phyloP scores from a whole-genome alignment of 2,113 vertebrate species.

The Lathamus discolor region DNA sequence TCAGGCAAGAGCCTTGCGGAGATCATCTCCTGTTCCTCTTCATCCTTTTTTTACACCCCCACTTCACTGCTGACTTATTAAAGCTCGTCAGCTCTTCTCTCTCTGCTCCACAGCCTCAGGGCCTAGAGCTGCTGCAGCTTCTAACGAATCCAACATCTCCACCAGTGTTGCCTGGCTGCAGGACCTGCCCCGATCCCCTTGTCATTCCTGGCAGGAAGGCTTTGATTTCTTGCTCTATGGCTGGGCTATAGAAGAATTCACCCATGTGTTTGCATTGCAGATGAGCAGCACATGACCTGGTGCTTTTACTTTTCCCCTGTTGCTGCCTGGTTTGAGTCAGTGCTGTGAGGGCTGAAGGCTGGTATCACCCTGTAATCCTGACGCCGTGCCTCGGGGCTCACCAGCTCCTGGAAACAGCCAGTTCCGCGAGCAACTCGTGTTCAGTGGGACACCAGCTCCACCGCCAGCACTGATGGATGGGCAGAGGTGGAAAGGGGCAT shows the following conservation, averaged over 20 bases:
- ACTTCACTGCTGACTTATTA: slow-evolving; percentile 6
- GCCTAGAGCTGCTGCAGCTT: slow-evolving; percentile 7
- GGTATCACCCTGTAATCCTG: background rate
- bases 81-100: slow-evolving; percentile 1
- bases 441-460: background rate
- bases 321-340: background rate
- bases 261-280: slow-evolving; percentile 5
- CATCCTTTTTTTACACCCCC: background rate
- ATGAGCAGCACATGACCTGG: background rate
- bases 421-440: background rate
- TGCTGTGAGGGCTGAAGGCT: background rate
- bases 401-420: background rate
- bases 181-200: background rate
- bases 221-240: background rate
- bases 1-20: background rate
- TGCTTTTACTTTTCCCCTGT: background rate
- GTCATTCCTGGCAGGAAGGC: background rate
- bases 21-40: background rate
- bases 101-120: background rate
- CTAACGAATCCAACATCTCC: background rate
- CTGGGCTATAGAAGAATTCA: background rate
- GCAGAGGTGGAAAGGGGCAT: background rate
- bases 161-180: background rate
- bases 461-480: background rate
- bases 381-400: background rate